These are phyloP conservation scores for Pollenia griseotomentosa DNA, from an alignment of 2,888 invertebrate species.

Conservation along the genomic window DNA sequence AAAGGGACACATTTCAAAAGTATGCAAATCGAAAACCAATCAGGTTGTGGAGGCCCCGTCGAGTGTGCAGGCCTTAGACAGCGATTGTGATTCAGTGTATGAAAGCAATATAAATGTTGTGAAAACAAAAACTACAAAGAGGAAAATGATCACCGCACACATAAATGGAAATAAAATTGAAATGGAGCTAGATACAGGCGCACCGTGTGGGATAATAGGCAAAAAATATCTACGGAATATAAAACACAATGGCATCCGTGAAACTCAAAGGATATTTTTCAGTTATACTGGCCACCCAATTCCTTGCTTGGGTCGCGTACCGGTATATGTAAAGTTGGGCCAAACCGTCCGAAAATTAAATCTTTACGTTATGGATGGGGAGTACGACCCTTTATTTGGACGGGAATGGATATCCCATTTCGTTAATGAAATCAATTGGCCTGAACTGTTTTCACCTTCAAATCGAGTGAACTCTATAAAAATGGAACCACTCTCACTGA, in stretches of 20 bases:
- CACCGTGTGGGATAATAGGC: slow-evolving; percentile 20
- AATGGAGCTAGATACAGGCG: slow-evolving; percentile 48
- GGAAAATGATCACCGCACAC: too few relatives aligned
- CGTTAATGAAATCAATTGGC: slow-evolving; percentile 21
- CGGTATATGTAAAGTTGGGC: slow-evolving; percentile 15
- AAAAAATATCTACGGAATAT: neutral
- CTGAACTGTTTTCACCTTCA: neutral
- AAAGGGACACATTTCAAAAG: slow-evolving; percentile 28
- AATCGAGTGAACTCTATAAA: neutral
- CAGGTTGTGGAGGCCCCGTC: neutral
- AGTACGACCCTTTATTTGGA: slow-evolving; percentile 10
- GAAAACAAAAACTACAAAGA: too few relatives aligned
- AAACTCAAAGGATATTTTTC: slow-evolving; percentile 38
- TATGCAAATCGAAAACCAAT: slow-evolving; percentile 8
- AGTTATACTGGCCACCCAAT: slow-evolving; percentile 35
- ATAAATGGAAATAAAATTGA: slow-evolving; percentile 39
- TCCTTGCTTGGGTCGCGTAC: slow-evolving; percentile 30
- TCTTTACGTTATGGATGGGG: slow-evolving; percentile 37
- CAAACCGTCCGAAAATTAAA: slow-evolving; percentile 29
- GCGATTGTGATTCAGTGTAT: too few relatives aligned
- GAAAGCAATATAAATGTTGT: too few relatives aligned
- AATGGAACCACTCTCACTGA: neutral
- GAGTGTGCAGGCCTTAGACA: neutral
- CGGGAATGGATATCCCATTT: slow-evolving; percentile 23
- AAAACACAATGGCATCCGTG: slow-evolving; percentile 30